Base-by-base conservation (phyloP, 2,797 vertebrate species). In the Mycteria americana region DNA sequence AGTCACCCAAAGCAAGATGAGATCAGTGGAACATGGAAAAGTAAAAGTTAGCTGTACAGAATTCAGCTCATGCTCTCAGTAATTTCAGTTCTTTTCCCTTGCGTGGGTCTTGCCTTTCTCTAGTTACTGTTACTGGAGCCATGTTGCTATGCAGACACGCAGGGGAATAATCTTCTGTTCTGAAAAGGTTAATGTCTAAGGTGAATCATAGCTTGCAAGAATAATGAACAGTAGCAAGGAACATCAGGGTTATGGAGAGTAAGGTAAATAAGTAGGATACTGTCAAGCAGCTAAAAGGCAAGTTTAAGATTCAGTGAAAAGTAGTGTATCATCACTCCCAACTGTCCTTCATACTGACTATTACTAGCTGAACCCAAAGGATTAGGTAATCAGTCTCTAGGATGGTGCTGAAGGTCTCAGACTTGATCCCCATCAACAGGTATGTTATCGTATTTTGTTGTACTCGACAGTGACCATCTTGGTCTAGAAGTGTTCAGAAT, bases 261-360 rank as follows among this genome's bases (percentile, higher is more conserved):
- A 35, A 65, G 48, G 35, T 57, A 41, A 65, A 45, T 78, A 57
- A 89, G 19, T 46, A 68, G 28, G 35, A 23, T 51, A 10, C 24
- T 37, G 19, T 82, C 35, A 51, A 22, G 30, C 30, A 67, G 21
- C 30, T 87, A 4, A 73, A 68, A 84, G 15, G 3, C 65, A 65
- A 53, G 46, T 60, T 76, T 82, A 8, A 56, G 33, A 30, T 41
- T 88, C 45, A 37, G 13, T 80, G 37, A 64, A 56, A 79, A 69
- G 51, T 17, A 69, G 39, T 0, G 0, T 51, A 7, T 68, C 5
- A 1, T 60, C 18, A 7, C 78, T 92, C 41, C 62, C 18, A 51
- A 10, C 24, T 86, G 10, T 64, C n/a, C 14, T 56, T 80, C n/a
- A 15, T 63, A 30, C 37, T 27, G 37, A 18, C 57, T 60, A 1